Conservation (phyloP, 2,113 vertebrate genomes). For the Phrynocephalus versicolor region DNA sequence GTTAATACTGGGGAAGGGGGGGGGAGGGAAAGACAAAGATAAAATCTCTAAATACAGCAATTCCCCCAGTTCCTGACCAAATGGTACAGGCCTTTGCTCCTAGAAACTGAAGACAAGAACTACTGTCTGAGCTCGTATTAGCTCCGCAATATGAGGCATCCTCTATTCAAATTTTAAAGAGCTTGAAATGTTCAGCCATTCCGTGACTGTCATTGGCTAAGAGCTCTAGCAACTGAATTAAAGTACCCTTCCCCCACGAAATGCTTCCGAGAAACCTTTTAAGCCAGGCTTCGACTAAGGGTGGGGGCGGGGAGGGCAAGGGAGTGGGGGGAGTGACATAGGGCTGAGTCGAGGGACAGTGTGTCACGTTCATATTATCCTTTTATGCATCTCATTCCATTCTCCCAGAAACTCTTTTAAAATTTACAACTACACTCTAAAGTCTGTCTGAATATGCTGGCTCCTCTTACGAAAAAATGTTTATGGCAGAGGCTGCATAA, state of each 20-base stretch:
- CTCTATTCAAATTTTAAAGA: slow-evolving; percentile 2
- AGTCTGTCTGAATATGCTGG: neutral
- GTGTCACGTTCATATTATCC: slow-evolving; percentile 11
- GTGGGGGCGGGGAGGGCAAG: neutral
- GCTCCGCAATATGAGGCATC: slow-evolving; percentile 1
- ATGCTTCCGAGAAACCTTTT: slow-evolving; percentile 32
- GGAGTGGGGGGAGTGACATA: no score
- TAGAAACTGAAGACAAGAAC: neutral
- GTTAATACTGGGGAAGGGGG: rapidly evolving
- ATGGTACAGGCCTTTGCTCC: slow-evolving; percentile 36
- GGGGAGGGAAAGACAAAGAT: neutral
- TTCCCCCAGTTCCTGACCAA: neutral
- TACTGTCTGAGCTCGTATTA: slow-evolving; percentile 26
- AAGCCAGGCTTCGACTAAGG: neutral
- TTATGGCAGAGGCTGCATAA: rapidly evolving
- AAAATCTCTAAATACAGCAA: no score
- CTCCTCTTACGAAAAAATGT: neutral
- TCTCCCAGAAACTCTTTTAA: neutral
- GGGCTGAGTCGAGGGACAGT: neutral
- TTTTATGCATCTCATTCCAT: slow-evolving; percentile 3
- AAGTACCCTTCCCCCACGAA: neutral
- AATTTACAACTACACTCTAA: neutral
- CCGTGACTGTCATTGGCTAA: neutral
- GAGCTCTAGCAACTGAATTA: rapidly evolving
- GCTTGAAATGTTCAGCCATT: neutral